Evolutionary conservation across 2,797 vertebrate species (phyloP).

Genomic region (Apogon talboti): DNA sequence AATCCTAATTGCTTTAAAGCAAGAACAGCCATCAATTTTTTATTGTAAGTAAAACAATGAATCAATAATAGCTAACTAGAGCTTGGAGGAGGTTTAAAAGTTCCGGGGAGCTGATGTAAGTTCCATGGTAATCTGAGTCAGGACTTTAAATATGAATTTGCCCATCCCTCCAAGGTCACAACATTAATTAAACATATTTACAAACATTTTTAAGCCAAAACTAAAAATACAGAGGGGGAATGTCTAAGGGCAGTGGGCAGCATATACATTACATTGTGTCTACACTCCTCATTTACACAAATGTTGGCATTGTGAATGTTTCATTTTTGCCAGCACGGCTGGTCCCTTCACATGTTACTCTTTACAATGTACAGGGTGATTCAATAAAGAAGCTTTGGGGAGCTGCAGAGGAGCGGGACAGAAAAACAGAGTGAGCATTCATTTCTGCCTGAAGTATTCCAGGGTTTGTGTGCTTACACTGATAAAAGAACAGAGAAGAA

Average conservation of each 20-base stretch:
- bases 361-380: slow-evolving; percentile 68
- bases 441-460: slow-evolving; percentile 73
- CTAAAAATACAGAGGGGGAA: too few relatives aligned
- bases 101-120: too few relatives aligned
- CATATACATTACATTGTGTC: slow-evolving; percentile 3
- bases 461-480: slow-evolving; percentile 59
- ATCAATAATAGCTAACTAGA: neutral
- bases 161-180: too few relatives aligned
- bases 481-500: slow-evolving; percentile 49
- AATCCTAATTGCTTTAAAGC: slow-evolving; percentile 3
- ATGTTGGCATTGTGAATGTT: slow-evolving; percentile 39
- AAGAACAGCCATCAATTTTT: neutral
- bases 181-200: neutral
- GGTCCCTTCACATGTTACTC: slow-evolving; percentile 71
- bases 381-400: slow-evolving; percentile 78
- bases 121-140: too few relatives aligned
- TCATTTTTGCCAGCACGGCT: slow-evolving; percentile 66
- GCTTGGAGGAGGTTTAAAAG: neutral
- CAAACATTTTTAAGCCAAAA: too few relatives aligned
- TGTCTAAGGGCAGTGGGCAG: neutral
- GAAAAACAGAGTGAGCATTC: slow-evolving; percentile 70
- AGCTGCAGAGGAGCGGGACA: slow-evolving; percentile 57
- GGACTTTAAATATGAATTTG: too few relatives aligned
- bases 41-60: neutral
- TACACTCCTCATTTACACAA: slow-evolving; percentile 10